Evolutionary conservation across 1,140 invertebrate species (phyloP).

Genomic region (Drosophila tsacasi): DNA sequence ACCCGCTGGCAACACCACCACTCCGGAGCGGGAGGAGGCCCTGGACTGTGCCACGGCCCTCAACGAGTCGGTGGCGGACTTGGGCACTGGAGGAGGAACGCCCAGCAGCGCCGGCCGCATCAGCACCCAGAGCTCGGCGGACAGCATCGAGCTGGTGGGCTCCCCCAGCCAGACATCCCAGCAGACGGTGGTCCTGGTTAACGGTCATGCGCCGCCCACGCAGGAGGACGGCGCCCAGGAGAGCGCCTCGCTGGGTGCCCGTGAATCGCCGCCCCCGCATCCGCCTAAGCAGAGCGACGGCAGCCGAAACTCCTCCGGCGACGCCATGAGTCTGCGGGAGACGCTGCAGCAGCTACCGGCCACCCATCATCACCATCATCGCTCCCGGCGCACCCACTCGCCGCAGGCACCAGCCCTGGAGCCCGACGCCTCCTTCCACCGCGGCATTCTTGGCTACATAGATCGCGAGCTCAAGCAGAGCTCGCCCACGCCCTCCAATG

Average conservation of each 20-base stretch:
- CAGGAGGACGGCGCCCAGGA: slow-evolving; percentile 52
- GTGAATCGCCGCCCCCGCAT: slow-evolving; percentile 46
- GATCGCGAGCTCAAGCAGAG: slow-evolving; percentile 81
- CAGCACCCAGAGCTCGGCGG: slow-evolving; percentile 73
- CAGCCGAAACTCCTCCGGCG: slow-evolving; percentile 80
- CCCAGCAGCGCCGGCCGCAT: slow-evolving; percentile 65
- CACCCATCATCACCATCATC: slow-evolving; percentile 70
- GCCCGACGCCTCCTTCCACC: slow-evolving; percentile 76
- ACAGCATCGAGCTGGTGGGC: slow-evolving; percentile 73
- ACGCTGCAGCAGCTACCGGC: slow-evolving; percentile 78
- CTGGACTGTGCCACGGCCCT: slow-evolving; percentile 63
- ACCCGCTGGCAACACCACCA: slow-evolving; percentile 23
- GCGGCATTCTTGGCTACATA: slow-evolving; percentile 81
- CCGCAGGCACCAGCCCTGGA: slow-evolving; percentile 66
- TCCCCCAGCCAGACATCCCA: slow-evolving; percentile 75
- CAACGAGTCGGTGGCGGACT: slow-evolving; percentile 49
- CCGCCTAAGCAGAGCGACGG: slow-evolving; percentile 73
- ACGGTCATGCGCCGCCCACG: slow-evolving; percentile 71
- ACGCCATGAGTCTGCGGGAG: slow-evolving; percentile 78
- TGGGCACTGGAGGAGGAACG: slow-evolving; percentile 36
- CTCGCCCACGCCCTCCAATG: slow-evolving; percentile 72
- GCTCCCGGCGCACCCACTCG: slow-evolving; percentile 66
- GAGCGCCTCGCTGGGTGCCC: slow-evolving; percentile 55
- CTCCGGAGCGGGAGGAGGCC: slow-evolving; percentile 47
- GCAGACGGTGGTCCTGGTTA: slow-evolving; percentile 79